Base-by-base conservation (phyloP, 2,113 vertebrate genomes). In the Tyto alba region DNA sequence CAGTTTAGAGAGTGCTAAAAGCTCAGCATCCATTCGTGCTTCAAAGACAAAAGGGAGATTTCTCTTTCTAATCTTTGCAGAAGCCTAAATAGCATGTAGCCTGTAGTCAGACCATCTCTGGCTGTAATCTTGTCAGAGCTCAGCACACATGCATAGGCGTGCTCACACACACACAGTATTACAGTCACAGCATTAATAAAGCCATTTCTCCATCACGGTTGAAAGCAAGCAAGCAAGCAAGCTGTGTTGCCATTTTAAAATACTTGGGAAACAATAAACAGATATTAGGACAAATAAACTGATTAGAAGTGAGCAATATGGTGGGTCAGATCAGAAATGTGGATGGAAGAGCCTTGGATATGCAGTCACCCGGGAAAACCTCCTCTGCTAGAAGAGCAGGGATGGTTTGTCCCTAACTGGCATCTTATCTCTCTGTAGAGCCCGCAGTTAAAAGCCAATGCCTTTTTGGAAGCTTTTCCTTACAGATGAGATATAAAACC, bases 41-140 rank as follows among this genome's bases (percentile, higher is more conserved):
- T 94, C 94, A 90, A 91, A 97, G 93, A 97, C 96, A 96, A 97
- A 96, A 85, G 89, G 60, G 81, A 96, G 89, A 95, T 95, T 95
- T 91, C 89, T 89, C 87, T 59, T 72, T 47, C 85, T 95, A 95
- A 95, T 95, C 96, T 97, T 95, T 88, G 92, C 89, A 85, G 93
- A 82, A 95, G 85, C 93, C 89, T 89, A 91, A 95, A 89, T 95
- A 52, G 78, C 94, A 89, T 91, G 91, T 92, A 88, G 92, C 45
- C 92, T 88, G 85, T 94, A 96, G 95, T 71, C 90, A 91, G 86
- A 32, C 57, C 96, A 91, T 96, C 94, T 95, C 95, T 0, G 41
- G 91, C 92, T 89, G 89, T 85, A 93, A 89, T 93, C 94, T 89
- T 62, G 84, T 89, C 87, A 73, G 94, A 89, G 94, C 95, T 82